phyloP scores from a whole-genome alignment of 2,888 invertebrate species.

The Podabrus alpinus region DNA sequence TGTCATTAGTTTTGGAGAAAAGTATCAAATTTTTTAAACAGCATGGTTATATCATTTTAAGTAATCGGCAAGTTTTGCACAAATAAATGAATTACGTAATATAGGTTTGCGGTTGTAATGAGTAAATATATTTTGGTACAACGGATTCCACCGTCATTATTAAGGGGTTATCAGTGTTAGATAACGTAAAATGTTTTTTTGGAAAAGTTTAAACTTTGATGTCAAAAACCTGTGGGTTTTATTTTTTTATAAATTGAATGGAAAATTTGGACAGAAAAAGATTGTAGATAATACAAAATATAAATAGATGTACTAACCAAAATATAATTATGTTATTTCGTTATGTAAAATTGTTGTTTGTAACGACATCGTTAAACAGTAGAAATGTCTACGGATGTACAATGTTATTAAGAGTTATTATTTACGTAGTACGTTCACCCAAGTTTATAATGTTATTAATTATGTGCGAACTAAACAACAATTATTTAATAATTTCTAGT shows the following conservation, averaged over 20 bases:
- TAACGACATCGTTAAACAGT: neutral
- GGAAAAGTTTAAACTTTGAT: neutral
- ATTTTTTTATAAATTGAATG: neutral
- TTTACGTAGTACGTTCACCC: conserved; percentile 14
- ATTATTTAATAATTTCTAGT: neutral
- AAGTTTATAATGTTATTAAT: conserved; percentile 7
- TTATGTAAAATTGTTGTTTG: neutral
- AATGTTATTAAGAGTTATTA: conserved; percentile 1
- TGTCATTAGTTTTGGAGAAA: too few relatives aligned
- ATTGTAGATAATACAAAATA: too few relatives aligned
- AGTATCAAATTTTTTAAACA: too few relatives aligned
- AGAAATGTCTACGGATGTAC: conserved; percentile 4
- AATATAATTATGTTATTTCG: neutral
- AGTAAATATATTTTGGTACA: too few relatives aligned
- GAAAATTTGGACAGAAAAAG: neutral
- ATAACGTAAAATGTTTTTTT: neutral
- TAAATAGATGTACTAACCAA: too few relatives aligned
- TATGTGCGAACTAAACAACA: neutral
- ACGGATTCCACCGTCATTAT: too few relatives aligned
- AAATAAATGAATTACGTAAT: too few relatives aligned
- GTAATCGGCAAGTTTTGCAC: too few relatives aligned
- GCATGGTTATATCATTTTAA: too few relatives aligned
- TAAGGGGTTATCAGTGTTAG: too few relatives aligned
- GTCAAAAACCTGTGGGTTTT: neutral
- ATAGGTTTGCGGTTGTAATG: too few relatives aligned